Percentiles rank a stretch among this genome's conserved stretches.
Conservation (phyloP, 2,113 vertebrate species). For the Saguinus midas region DNA sequence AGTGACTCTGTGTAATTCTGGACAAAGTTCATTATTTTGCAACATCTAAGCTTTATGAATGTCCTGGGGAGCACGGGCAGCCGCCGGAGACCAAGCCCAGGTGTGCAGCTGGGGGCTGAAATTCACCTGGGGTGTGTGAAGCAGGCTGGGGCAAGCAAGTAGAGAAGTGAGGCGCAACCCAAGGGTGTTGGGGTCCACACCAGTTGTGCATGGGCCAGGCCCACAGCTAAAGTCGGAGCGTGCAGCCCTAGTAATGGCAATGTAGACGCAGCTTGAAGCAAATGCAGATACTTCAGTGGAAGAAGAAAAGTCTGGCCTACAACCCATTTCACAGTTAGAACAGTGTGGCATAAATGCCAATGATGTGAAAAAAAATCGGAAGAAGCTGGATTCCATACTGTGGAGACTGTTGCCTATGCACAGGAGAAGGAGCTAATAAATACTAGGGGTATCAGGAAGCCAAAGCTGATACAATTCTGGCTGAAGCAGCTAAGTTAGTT, state of each 20-base stretch:
- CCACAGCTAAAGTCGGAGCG: neutral
- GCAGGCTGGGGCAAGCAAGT: neutral
- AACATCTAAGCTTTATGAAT: neutral
- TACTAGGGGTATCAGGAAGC: too few species aligned
- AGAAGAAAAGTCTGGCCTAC: too few species aligned
- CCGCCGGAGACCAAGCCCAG: rapidly evolving
- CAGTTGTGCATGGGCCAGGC: rapidly evolving
- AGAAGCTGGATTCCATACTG: too few species aligned
- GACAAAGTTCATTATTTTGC: neutral
- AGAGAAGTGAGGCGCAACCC: neutral
- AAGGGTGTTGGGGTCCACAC: neutral
- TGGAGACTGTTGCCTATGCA: too few species aligned
- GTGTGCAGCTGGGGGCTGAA: too few species aligned
- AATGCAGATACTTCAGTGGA: too few species aligned
- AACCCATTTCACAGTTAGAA: too few species aligned
- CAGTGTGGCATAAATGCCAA: too few species aligned
- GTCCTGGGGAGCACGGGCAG: neutral
- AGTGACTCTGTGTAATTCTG: constrained; percentile 1
- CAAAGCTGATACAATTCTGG: constrained; percentile 50
- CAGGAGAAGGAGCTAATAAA: too few species aligned
- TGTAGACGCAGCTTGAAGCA: too few species aligned
- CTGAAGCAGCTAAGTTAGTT: constrained; percentile 95
- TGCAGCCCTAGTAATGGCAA: too few species aligned
- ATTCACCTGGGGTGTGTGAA: neutral
- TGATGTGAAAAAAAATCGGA: too few species aligned